Conservation (phyloP, 2,888 invertebrate genomes). For the Suillia variegata region DNA sequence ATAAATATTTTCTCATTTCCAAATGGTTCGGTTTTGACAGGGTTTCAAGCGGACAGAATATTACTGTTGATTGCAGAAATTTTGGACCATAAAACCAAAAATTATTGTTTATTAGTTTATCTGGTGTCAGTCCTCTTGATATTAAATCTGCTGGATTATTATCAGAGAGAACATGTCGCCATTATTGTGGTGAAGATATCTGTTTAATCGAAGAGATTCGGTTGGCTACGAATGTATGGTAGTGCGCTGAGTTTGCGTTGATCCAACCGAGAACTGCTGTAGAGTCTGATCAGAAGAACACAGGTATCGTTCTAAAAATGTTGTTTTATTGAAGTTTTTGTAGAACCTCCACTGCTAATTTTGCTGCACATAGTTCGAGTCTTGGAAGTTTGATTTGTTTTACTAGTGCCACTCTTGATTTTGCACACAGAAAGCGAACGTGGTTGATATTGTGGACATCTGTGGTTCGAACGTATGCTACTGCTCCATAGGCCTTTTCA, state of each 20-base stretch:
- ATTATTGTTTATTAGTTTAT: neutral
- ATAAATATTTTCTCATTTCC: neutral
- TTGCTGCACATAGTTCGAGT: neutral
- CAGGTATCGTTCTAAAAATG: neutral
- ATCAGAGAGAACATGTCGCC: neutral
- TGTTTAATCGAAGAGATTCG: neutral
- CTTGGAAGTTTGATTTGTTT: neutral
- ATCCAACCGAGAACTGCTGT: neutral
- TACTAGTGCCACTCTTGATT: neutral
- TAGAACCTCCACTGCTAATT: too few relatives aligned
- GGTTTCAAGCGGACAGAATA: neutral
- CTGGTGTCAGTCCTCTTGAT: neutral
- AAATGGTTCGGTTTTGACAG: neutral
- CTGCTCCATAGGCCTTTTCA: constrained; percentile 23
- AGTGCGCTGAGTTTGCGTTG: neutral
- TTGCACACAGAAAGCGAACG: neutral
- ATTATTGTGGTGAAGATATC: neutral
- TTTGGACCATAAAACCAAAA: constrained; percentile 4
- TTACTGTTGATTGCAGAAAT: neutral
- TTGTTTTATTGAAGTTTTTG: neutral
- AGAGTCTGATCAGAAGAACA: neutral
- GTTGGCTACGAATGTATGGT: constrained; percentile 2
- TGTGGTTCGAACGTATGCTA: constrained; percentile 5
- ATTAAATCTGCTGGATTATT: neutral
- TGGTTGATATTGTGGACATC: neutral